Evolutionary conservation across 2,113 vertebrate genomes (phyloP), one percentile per base, ranked within the genome.

Genomic region (Corythornis vintsioides): DNA sequence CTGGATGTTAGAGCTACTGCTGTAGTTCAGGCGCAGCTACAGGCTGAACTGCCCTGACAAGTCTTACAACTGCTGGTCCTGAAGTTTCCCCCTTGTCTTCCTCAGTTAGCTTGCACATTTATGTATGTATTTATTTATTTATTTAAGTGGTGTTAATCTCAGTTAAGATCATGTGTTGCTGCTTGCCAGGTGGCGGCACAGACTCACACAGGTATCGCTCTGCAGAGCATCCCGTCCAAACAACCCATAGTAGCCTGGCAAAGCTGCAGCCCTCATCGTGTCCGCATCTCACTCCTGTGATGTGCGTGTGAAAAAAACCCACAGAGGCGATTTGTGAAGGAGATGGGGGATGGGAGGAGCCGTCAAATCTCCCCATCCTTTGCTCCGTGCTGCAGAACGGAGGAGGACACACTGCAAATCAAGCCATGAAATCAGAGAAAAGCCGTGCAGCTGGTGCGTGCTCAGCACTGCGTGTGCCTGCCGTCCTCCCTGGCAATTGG

Each of bases 221-320:
- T 15, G 35, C 45, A 35, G 31, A 35, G 7, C 25, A 52, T 17
- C 31, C 6, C 5, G 3, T 3, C 11, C 9, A 7, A 15, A 13
- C 22, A 5, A 13, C 7, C 28, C 3, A 1, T 17, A 18, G 31
- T 0, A 43, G 45, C 60, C 59, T 0, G 0, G 15, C 0, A 1
- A n/a, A 67, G 29, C 3, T 1, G 21, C 31, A 25, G 1, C 18
- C 9, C 19, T 38, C 19, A 43, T 21, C 1, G 4, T n/a, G 31
- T 20, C 31, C 3, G 0, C 2, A 1, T 10, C 16, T n/a, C 13
- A 1, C 17, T 11, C 3, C 1, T 0, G 10, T 8, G 50, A 22
- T 2, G 0, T 16, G 26, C 1, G 4, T 0, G 0, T 31, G 35
- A 42, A 25, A 42, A 24, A 53, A 14, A 1, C 11, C 7, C 0